Conservation (phyloP, 1,140 invertebrate species). For the Notospermus geniculatus region DNA sequence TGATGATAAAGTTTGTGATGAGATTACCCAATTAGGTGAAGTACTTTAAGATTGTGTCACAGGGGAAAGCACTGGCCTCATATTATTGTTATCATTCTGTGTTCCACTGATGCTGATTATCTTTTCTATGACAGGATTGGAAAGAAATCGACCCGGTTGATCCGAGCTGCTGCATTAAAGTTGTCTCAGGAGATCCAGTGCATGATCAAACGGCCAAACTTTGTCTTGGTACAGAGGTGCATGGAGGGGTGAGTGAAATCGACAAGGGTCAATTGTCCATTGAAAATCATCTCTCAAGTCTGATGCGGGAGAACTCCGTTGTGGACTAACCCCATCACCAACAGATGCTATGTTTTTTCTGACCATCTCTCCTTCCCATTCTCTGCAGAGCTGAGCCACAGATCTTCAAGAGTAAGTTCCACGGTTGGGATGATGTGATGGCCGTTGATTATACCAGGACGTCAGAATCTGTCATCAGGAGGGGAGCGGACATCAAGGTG, state of each 20-base stretch:
- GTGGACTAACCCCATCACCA: too few species aligned
- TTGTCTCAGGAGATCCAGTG: slow-evolving; percentile 93
- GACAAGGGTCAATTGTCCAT: too few species aligned
- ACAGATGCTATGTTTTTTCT: too few species aligned
- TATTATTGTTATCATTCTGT: neutral
- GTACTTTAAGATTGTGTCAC: neutral
- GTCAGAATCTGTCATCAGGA: slow-evolving; percentile 92
- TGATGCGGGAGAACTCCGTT: too few species aligned
- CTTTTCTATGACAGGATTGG: slow-evolving; percentile 73
- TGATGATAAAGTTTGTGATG: neutral
- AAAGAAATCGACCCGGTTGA: slow-evolving; percentile 93
- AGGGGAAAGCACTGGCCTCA: too few species aligned
- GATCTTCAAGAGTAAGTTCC: slow-evolving; percentile 97
- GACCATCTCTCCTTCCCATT: too few species aligned
- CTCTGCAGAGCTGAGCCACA: slow-evolving; percentile 65
- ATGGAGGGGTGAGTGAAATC: slow-evolving; percentile 57
- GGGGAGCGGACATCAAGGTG: slow-evolving; percentile 87
- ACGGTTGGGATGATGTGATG: slow-evolving; percentile 98
- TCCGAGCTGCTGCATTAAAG: slow-evolving; percentile 94
- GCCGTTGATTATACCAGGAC: slow-evolving; percentile 98
- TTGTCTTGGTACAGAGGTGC: slow-evolving; percentile 84
- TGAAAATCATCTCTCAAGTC: too few species aligned
- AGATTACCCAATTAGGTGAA: neutral
- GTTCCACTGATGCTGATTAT: slow-evolving; percentile 15
- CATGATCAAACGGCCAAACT: slow-evolving; percentile 80